phyloP scores from a whole-genome alignment of 2,888 invertebrate species.

The Acanthoscelides obtectus region DNA sequence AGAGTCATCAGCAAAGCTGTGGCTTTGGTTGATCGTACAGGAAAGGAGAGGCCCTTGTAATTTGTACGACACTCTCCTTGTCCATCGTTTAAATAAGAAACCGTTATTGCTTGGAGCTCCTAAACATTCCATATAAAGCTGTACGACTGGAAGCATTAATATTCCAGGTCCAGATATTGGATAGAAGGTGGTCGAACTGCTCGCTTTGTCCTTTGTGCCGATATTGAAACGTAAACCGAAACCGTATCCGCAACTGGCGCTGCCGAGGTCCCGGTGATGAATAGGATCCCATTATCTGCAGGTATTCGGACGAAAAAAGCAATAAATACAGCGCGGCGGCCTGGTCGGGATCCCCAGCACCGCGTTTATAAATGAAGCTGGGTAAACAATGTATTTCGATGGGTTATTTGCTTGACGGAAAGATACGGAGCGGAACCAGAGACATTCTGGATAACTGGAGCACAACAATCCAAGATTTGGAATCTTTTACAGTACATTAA shows the following conservation, averaged over 20 bases:
- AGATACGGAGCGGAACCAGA: background rate
- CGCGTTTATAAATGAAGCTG: background rate
- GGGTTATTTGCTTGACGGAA: background rate
- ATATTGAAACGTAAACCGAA: background rate
- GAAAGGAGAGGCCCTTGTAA: no score
- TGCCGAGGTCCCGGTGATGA: background rate
- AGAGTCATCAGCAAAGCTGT: no score
- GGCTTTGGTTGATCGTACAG: no score
- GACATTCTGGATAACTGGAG: background rate
- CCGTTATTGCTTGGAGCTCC: no score
- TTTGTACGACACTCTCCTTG: no score
- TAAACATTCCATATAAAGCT: no score
- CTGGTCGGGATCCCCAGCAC: background rate
- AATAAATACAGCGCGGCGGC: background rate
- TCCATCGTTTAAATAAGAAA: no score
- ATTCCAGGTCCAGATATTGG: no score
- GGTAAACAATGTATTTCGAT: background rate
- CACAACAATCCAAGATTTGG: no score
- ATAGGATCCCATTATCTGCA: background rate
- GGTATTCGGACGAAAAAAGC: background rate
- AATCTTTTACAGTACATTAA: no score
- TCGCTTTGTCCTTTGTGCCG: background rate
- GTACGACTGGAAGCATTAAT: no score
- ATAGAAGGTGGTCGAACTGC: background rate
- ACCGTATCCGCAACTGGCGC: background rate